Conservation (phyloP, 2,797 vertebrate species). For the Anguilla anguilla region DNA sequence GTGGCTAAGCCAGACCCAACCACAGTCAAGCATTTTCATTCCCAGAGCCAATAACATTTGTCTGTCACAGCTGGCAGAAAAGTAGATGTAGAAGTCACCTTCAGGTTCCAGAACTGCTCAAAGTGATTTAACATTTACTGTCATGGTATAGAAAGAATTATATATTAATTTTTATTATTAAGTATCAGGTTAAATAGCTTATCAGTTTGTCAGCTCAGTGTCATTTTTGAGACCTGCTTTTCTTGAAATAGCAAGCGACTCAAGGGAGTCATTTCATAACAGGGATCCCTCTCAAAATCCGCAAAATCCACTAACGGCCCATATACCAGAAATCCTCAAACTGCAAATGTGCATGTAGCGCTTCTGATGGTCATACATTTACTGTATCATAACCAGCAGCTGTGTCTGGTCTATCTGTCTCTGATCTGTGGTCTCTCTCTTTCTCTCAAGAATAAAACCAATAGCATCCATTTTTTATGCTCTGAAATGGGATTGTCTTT, state of each 20-base stretch:
- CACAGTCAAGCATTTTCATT: neutral
- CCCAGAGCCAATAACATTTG: neutral
- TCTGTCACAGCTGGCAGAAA: neutral
- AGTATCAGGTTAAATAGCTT: neutral
- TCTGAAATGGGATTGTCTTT: neutral
- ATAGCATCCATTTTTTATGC: no score
- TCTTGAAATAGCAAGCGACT: neutral
- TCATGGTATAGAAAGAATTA: neutral
- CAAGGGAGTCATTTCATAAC: neutral
- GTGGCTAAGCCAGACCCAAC: neutral
- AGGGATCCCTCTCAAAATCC: neutral
- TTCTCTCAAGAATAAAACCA: neutral
- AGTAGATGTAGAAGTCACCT: neutral
- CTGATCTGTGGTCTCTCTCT: neutral
- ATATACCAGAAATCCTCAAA: neutral
- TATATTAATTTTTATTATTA: neutral
- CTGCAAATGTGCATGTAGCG: neutral
- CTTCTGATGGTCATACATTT: neutral
- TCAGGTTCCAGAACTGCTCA: neutral
- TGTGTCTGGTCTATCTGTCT: neutral
- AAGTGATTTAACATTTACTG: neutral
- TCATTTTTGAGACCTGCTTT: constrained; percentile 1
- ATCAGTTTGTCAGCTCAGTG: neutral
- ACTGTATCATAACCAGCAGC: neutral
- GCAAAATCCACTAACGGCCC: neutral